These are phyloP conservation scores for Deilephila elpenor DNA, from an alignment of 2,888 invertebrate genomes.

Conservation along the genomic window DNA sequence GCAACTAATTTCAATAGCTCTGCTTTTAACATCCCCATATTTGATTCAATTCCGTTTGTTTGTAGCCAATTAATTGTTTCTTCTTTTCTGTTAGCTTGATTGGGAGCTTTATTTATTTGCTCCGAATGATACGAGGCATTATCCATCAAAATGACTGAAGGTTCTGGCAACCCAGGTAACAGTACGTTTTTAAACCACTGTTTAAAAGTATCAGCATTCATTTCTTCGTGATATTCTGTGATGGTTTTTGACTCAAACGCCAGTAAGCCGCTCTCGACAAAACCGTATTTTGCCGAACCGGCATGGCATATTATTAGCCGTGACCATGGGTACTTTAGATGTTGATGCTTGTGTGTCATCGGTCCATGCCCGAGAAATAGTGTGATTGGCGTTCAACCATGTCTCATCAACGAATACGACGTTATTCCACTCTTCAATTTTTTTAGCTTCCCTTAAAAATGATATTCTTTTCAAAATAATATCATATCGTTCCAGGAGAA, in stretches of 20 bases:
- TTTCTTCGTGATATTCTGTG: background rate
- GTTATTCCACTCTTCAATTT: too few relatives aligned
- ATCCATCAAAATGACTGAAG: too few relatives aligned
- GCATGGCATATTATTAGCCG: background rate
- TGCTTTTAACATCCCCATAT: background rate
- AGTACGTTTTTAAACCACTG: too few relatives aligned
- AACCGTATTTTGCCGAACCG: background rate
- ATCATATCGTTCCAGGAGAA: too few relatives aligned
- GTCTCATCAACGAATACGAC: background rate
- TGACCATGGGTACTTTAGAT: background rate
- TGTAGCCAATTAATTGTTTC: background rate
- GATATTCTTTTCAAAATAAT: too few relatives aligned
- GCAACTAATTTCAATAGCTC: background rate
- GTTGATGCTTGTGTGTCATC: background rate
- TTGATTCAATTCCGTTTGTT: background rate
- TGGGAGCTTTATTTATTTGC: background rate
- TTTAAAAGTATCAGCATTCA: too few relatives aligned
- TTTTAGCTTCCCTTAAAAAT: too few relatives aligned
- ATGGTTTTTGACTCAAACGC: background rate
- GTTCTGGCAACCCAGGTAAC: too few relatives aligned
- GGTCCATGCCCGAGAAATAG: background rate
- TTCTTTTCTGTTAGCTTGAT: background rate
- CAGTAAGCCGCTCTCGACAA: background rate
- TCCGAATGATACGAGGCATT: too few relatives aligned
- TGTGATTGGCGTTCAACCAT: constrained; percentile 1